Percentiles rank a stretch among this genome's conserved stretches.
phyloP scores from a whole-genome alignment of 2,797 vertebrate species.

The Leucoraja ocellata region DNA sequence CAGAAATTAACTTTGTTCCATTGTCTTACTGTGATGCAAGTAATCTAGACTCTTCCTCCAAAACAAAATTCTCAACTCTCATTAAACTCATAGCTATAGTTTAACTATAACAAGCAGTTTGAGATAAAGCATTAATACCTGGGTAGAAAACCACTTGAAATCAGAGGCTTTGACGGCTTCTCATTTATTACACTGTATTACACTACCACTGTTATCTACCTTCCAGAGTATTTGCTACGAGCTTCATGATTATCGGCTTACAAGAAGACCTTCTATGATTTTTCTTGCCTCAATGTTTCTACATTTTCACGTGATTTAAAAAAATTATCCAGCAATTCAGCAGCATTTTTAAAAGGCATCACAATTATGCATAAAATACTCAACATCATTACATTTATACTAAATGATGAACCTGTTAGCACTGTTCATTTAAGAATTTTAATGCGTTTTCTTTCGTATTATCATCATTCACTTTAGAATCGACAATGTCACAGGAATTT shows the following conservation, averaged over 20 bases:
- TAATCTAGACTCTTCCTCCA: not conserved
- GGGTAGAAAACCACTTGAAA: not conserved
- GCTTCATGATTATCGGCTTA: not conserved
- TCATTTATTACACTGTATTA: not conserved
- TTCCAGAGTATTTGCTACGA: not conserved
- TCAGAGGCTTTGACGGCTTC: not conserved
- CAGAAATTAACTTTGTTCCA: not conserved
- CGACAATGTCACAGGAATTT: not conserved
- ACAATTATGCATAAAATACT: not conserved
- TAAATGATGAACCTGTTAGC: constrained; percentile 9
- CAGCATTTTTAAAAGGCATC: not conserved
- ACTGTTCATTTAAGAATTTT: constrained; percentile 2
- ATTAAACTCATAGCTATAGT: not conserved
- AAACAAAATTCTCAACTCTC: not conserved
- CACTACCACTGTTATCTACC: not conserved
- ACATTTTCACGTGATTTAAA: not conserved
- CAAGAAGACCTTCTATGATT: not conserved
- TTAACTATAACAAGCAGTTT: not conserved
- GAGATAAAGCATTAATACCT: not conserved
- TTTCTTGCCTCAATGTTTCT: constrained; percentile 2
- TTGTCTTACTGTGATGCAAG: not conserved
- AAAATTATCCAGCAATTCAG: not conserved
- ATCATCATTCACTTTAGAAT: not conserved
- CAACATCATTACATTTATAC: constrained; percentile 22
- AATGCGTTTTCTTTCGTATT: not conserved